Conservation (phyloP, 2,113 vertebrate species). For the Apteryx owenii region DNA sequence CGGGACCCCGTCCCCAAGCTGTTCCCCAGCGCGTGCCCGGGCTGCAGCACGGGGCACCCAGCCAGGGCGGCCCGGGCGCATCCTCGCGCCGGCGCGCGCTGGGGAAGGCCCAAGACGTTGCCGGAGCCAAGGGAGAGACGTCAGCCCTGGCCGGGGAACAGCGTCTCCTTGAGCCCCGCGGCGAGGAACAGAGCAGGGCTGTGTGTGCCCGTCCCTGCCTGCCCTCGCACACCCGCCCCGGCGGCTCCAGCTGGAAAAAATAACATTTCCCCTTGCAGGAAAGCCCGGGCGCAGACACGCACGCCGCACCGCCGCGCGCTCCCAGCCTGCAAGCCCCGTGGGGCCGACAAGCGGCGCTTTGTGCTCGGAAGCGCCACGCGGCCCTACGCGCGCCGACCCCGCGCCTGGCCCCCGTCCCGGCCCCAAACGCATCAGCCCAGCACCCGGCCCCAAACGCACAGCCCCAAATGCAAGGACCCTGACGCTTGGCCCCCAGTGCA, state of each 20-base stretch:
- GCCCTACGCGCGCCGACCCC: not conserved
- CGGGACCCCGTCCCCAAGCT: too few species aligned
- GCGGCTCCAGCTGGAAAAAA: constrained; percentile 43
- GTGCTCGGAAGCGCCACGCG: not conserved
- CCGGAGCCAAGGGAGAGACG: not conserved
- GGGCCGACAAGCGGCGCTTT: constrained; percentile 16
- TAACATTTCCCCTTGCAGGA: not conserved
- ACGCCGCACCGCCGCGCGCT: not conserved
- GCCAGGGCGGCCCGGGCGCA: too few species aligned
- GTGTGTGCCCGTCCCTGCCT: constrained; percentile 42
- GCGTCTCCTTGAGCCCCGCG: constrained; percentile 41
- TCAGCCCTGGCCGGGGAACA: constrained; percentile 42
- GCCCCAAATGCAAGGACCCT: not conserved
- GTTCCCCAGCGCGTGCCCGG: too few species aligned
- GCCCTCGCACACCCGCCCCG: not conserved
- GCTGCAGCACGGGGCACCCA: too few species aligned
- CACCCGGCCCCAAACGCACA: not conserved
- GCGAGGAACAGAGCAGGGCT: constrained; percentile 15
- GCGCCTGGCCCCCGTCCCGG: not conserved
- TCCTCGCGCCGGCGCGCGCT: too few species aligned
- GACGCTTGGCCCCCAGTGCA: too few species aligned
- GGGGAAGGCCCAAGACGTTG: not conserved
- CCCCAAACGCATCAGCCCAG: not conserved
- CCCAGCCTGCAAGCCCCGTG: not conserved
- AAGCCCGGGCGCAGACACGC: not conserved